Percentiles rank a stretch among this genome's conserved stretches.
Conservation (phyloP, 2,888 invertebrate species). For the Rosalia funebris region DNA sequence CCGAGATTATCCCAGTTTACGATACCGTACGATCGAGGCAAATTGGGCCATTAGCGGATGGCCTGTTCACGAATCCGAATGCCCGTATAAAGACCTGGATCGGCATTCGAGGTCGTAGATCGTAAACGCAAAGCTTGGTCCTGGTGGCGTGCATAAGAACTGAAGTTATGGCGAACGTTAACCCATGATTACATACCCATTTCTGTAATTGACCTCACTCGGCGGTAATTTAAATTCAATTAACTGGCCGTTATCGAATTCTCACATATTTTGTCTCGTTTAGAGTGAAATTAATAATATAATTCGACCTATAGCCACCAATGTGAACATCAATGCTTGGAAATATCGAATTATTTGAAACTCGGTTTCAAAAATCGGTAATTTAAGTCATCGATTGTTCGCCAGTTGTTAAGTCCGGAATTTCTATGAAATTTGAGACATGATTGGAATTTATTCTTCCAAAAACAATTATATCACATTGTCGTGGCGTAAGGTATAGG, state of each 20-base stretch:
- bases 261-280: background rate
- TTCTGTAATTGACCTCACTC: slow-evolving; percentile 28
- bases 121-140: slow-evolving; percentile 19
- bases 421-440: too few relatives aligned
- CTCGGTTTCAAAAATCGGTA: too few relatives aligned
- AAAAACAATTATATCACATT: too few relatives aligned
- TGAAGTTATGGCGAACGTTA: slow-evolving; percentile 21
- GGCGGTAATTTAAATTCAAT: slow-evolving; percentile 32
- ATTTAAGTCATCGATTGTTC: too few relatives aligned
- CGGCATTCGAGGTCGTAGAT: slow-evolving; percentile 4
- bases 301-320: too few relatives aligned
- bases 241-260: slow-evolving; percentile 16
- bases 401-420: too few relatives aligned
- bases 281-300: background rate
- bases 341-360: too few relatives aligned
- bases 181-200: slow-evolving; percentile 18
- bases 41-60: slow-evolving; percentile 7
- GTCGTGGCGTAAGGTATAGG: too few relatives aligned
- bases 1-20: background rate
- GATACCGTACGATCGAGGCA: background rate
- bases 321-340: too few relatives aligned
- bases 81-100: slow-evolving; percentile 10
- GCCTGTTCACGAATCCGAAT: slow-evolving; percentile 17
- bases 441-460: too few relatives aligned
- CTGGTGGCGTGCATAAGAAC: slow-evolving; percentile 6